These are phyloP conservation scores for Agapostemon virescens DNA, from an alignment of 2,888 invertebrate genomes.

Conservation along the genomic window DNA sequence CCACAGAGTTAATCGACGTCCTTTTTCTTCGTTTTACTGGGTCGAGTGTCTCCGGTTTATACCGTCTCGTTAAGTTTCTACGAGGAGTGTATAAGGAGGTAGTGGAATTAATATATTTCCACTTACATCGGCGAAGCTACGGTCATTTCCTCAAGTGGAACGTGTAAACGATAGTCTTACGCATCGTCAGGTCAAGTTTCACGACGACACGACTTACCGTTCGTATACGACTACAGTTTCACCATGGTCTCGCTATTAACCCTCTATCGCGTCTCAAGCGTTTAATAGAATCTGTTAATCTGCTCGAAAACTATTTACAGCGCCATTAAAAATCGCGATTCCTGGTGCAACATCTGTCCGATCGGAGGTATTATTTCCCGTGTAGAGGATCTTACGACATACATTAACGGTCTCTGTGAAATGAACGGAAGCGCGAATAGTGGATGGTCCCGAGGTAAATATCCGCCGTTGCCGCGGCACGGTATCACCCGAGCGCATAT, in stretches of 20 bases:
- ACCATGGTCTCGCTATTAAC: background rate
- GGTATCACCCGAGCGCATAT: conserved; percentile 21
- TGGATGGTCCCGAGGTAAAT: background rate
- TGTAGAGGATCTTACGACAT: background rate
- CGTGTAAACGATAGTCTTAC: background rate
- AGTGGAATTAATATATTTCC: background rate
- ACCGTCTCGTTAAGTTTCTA: background rate
- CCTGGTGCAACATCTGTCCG: background rate
- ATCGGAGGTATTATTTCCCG: background rate
- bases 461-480: conserved; percentile 31
- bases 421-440: conserved; percentile 4
- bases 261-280: background rate
- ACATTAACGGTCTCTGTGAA: background rate
- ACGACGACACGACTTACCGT: background rate
- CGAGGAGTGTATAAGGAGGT: background rate
- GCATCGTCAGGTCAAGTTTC: background rate
- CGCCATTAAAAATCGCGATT: background rate
- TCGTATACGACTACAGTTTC: background rate
- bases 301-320: background rate
- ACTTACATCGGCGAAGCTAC: background rate
- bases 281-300: background rate
- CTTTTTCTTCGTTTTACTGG: too few relatives aligned
- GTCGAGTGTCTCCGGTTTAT: too few relatives aligned
- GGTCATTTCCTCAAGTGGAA: background rate
- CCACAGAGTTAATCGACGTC: too few relatives aligned